Evolutionary conservation across 1,140 invertebrate genomes (phyloP), one percentile per base, ranked within the genome.

Genomic region (Marisa cornuarietis): DNA sequence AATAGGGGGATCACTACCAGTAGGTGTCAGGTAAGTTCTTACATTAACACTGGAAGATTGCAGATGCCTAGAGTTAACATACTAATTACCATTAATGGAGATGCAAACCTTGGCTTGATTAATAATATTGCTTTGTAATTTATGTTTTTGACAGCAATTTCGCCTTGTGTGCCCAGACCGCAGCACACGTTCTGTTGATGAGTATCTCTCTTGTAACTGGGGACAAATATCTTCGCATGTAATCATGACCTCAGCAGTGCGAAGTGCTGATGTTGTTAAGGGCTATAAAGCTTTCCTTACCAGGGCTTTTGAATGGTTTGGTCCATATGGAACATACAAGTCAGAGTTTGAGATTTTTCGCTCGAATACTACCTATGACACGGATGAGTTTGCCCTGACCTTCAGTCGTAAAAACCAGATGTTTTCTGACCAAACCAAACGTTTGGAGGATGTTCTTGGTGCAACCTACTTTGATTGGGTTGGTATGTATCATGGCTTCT

Each of bases 151-250:
- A 18, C 84, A 91, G 90, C 91, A 94, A 31, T 98, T 97, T 90
- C 94, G 97, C 87, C 89, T 99, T 26, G 90, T 99, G 0, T 99
- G 98, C 91, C 93, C 92, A 5, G 95, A 98, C 91, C 96, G 96
- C 2, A 68, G 11, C 18, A 78, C 62, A 20, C 62, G 52, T 26
- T 54, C 84, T 1, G 78, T 90, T 10, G 82, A 84, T 54, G 81
- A 87, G 5, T 91, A 89, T 73, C 77, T 81, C 14, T 81, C 72
- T 11, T 93, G 92, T 85, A 91, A 92, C 84, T 93, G 91, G 91
- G 92, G 97, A 11, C 89, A 90, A 74, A 94, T 97, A 11, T 96
- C 97, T 0, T 94, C 96, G 0, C 94, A 98, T 90, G 95, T 96
- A 10, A 91, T 99, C 52, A 88, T 89, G 87, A 87, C 85, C 0